phyloP scores from a whole-genome alignment of 2,113 vertebrate genomes.

The Rhabdornis inornatus region DNA sequence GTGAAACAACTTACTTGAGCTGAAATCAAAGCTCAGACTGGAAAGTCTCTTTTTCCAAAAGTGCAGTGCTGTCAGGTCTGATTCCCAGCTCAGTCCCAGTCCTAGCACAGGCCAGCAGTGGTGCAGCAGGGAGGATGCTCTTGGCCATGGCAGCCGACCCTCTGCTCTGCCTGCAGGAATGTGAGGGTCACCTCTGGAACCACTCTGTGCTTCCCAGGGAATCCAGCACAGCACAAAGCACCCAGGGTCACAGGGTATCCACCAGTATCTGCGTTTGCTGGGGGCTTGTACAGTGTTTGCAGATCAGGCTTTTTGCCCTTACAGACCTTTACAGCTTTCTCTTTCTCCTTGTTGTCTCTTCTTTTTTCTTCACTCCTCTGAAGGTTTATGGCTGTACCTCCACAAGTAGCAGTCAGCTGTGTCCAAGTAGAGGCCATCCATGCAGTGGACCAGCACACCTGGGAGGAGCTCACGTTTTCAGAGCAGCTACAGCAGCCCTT shows the following conservation, averaged over 20 bases:
- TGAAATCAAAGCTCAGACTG: background rate
- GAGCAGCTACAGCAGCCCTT: accelerated
- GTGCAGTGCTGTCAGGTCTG: accelerated
- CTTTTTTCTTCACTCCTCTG: background rate
- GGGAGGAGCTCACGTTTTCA: background rate
- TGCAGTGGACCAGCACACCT: accelerated
- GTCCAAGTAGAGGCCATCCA: no score
- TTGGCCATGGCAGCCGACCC: accelerated
- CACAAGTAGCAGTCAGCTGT: accelerated
- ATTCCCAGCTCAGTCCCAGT: background rate
- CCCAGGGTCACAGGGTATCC: background rate
- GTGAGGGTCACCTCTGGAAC: background rate
- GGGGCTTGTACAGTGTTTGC: background rate
- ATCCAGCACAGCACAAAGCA: background rate
- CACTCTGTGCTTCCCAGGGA: accelerated
- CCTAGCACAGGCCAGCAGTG: accelerated
- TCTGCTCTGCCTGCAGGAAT: background rate
- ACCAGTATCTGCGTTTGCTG: background rate
- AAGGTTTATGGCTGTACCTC: background rate
- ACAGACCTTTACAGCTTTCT: background rate
- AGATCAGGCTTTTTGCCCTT: background rate
- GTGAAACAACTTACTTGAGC: accelerated
- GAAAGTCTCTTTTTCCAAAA: background rate
- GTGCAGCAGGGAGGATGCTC: background rate
- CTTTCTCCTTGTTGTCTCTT: background rate